These are phyloP conservation scores for Drosophila subsilvestris DNA, from an alignment of 2,888 invertebrate species.

Conservation along the genomic window DNA sequence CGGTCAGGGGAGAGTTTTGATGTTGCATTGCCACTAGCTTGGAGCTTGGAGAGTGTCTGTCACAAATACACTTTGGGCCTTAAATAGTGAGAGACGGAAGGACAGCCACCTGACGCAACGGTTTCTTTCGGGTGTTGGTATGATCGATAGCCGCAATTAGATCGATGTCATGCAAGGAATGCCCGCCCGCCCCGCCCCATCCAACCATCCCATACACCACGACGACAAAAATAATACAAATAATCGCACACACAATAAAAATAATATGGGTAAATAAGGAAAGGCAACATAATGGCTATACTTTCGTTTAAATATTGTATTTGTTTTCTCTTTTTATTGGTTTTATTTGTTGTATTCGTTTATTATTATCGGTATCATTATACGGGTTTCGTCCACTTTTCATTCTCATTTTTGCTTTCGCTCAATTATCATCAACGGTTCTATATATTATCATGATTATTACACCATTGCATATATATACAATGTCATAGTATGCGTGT, in stretches of 20 bases:
- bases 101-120: not conserved
- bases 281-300: conserved; percentile 49
- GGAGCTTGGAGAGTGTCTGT: not conserved
- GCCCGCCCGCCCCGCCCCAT: conserved; percentile 5
- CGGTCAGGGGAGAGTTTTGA: no score
- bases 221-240: conserved; percentile 4
- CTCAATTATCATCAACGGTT: conserved; percentile 48
- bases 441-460: conserved; percentile 50
- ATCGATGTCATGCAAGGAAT: conserved; percentile 3
- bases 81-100: not conserved
- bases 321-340: conserved; percentile 62
- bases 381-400: conserved; percentile 45
- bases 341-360: conserved; percentile 59
- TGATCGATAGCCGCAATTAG: not conserved
- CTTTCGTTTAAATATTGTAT: conserved; percentile 58
- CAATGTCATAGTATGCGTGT: conserved; percentile 42
- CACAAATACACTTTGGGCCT: not conserved
- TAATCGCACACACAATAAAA: conserved; percentile 34
- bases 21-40: no score
- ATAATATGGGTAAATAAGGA: conserved; percentile 20
- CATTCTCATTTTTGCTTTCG: conserved; percentile 55
- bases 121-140: conserved; percentile 9
- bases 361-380: conserved; percentile 45
- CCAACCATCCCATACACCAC: conserved; percentile 13
- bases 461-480: conserved; percentile 49